Evolutionary conservation across 2,797 vertebrate species (phyloP).

Genomic region (Denticeps clupeoides): DNA sequence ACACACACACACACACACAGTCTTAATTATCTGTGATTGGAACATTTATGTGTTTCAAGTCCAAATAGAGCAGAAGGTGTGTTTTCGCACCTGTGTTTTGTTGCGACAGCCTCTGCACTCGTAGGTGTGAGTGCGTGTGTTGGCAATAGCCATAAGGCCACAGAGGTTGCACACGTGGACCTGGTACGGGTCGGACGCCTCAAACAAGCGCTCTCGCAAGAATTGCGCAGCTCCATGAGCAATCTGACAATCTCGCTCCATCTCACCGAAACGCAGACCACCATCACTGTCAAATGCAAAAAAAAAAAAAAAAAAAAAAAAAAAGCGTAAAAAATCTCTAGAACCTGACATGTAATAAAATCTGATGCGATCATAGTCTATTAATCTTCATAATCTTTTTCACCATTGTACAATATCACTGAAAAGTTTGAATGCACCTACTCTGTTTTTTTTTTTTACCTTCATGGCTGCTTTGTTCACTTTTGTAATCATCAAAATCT

Average conservation of each 20-base stretch:
- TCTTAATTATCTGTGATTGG: too few relatives aligned
- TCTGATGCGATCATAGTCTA: too few relatives aligned
- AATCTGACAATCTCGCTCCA: conserved; percentile 98
- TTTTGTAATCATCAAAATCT: too few relatives aligned
- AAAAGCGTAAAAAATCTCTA: too few relatives aligned
- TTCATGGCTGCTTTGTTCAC: too few relatives aligned
- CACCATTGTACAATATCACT: too few relatives aligned
- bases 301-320: too few relatives aligned
- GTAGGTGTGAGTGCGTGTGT: conserved; percentile 91
- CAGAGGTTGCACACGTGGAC: conserved; percentile 96
- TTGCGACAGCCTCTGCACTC: conserved; percentile 95
- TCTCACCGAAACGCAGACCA: conserved; percentile 93
- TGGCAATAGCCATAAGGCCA: conserved; percentile 95
- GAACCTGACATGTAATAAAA: too few relatives aligned
- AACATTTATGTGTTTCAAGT: too few relatives aligned
- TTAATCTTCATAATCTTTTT: too few relatives aligned
- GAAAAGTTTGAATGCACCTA: too few relatives aligned
- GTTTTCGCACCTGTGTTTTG: conserved; percentile 77
- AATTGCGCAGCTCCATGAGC: conserved; percentile 98
- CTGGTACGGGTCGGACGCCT: conserved; percentile 94
- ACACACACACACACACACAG: background rate
- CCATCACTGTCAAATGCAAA: conserved; percentile 91
- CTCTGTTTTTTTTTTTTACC: too few relatives aligned
- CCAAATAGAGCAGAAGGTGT: background rate
- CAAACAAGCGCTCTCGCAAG: conserved; percentile 84